Evolutionary conservation across 2,888 invertebrate species (phyloP).

Genomic region (Ypsolopha scabrella): DNA sequence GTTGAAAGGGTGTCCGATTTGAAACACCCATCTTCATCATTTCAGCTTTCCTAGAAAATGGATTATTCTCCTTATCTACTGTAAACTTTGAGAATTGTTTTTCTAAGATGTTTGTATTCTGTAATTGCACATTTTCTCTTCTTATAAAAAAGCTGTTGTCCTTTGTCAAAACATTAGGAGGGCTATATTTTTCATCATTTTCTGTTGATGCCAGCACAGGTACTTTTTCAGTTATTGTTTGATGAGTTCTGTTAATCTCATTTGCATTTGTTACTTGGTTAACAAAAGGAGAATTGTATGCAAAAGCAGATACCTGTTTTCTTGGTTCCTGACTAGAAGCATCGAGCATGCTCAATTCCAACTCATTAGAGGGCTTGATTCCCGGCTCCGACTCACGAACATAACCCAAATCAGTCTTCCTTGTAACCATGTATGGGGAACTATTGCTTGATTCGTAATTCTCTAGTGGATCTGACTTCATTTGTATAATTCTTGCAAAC

Average conservation of each 20-base stretch:
- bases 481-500: constrained; percentile 21
- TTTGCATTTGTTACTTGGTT: neutral
- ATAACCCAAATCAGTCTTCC: constrained; percentile 27
- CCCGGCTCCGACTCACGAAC: constrained; percentile 11
- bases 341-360: constrained; percentile 54
- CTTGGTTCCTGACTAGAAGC: constrained; percentile 24
- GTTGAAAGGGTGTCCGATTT: constrained; percentile 3
- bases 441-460: constrained; percentile 44
- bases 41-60: constrained; percentile 27
- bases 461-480: constrained; percentile 41
- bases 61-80: constrained; percentile 43
- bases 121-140: constrained; percentile 28
- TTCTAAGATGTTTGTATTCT: constrained; percentile 20
- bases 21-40: constrained; percentile 19
- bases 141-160: constrained; percentile 47
- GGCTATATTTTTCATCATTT: constrained; percentile 4
- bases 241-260: neutral
- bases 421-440: constrained; percentile 41
- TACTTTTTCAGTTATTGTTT: neutral
- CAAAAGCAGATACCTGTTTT: constrained; percentile 16
- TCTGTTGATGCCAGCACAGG: neutral
- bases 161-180: constrained; percentile 28
- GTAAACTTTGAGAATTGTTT: constrained; percentile 25
- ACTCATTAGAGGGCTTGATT: constrained; percentile 39
- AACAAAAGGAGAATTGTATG: neutral